Evolutionary conservation across 2,888 invertebrate species (phyloP).

Genomic region (Drosophila hamatofila): DNA sequence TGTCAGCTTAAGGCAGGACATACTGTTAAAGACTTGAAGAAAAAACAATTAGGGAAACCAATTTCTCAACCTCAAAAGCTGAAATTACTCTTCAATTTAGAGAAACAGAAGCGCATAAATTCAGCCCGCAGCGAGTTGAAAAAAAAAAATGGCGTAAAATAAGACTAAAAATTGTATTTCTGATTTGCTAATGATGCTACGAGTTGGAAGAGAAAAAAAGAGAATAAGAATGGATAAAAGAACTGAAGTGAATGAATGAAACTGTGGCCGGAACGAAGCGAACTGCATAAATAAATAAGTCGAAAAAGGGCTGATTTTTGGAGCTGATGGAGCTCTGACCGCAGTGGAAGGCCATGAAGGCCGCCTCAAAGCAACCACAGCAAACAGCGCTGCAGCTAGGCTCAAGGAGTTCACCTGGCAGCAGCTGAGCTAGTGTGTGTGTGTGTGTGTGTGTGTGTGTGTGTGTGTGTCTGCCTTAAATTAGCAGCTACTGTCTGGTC

Average conservation of each 20-base stretch:
- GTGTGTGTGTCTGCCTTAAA: conserved; percentile 42
- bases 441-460: too few relatives aligned
- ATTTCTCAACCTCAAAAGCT: conserved; percentile 65
- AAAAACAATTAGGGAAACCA: conserved; percentile 67
- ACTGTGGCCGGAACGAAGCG: conserved; percentile 16
- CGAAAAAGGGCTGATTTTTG: conserved; percentile 42
- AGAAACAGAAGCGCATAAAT: conserved; percentile 74
- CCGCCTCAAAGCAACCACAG: conserved; percentile 53
- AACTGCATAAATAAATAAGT: conserved; percentile 46
- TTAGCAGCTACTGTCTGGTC: conserved; percentile 68
- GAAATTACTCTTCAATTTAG: conserved; percentile 40
- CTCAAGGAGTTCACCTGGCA: conserved; percentile 43
- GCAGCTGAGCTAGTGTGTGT: conserved; percentile 20
- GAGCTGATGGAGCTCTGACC: conserved; percentile 19
- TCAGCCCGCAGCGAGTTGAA: conserved; percentile 43
- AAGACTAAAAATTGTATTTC: conserved; percentile 40
- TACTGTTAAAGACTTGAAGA: conserved; percentile 23
- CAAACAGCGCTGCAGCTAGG: conserved; percentile 27
- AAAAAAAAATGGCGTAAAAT: conserved; percentile 42
- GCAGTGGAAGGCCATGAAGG: conserved; percentile 26
- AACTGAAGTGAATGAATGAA: conserved; percentile 9
- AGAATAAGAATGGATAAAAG: conserved; percentile 24
- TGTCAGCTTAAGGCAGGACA: background rate
- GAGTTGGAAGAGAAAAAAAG: background rate
- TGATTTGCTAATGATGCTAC: conserved; percentile 60